Percentiles rank a stretch among this genome's conserved stretches.
Evolutionary conservation across 2,113 vertebrate species (phyloP).

Genomic region (Urocitellus parryii): DNA sequence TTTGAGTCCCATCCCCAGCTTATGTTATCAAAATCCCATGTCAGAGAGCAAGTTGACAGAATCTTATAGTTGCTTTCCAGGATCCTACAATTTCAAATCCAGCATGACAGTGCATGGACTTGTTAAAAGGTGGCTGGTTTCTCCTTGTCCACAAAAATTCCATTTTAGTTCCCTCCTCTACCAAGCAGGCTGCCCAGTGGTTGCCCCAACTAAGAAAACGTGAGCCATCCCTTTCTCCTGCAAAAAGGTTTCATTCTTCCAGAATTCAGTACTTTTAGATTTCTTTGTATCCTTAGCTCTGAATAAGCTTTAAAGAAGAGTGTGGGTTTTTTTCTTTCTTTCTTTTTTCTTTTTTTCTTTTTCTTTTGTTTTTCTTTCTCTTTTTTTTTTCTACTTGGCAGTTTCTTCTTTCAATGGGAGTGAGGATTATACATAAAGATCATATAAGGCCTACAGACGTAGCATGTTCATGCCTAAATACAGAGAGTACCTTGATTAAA

Average conservation of each 20-base stretch:
- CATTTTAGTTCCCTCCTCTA: not conserved
- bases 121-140: not conserved
- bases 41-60: not conserved
- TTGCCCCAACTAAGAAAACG: not conserved
- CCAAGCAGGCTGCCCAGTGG: not conserved
- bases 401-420: not conserved
- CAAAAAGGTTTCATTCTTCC: not conserved
- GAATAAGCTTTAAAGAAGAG: not conserved
- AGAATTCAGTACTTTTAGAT: not conserved
- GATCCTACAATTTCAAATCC: not conserved
- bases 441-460: not conserved
- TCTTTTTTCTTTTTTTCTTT: no score
- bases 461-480: not conserved
- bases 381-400: not conserved
- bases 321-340: not conserved
- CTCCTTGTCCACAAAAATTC: not conserved
- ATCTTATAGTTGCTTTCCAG: not conserved
- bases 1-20: not conserved
- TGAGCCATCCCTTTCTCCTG: not conserved
- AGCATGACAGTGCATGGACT: not conserved
- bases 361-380: no score
- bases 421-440: not conserved
- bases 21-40: not conserved
- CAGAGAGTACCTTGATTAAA: not conserved
- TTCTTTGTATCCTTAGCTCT: not conserved